A percentile compares a stretch with the other conserved stretches of the same genome.
phyloP scores from a whole-genome alignment of 92 coral and sea anemone species.

The Zoanthus solanderi region DNA sequence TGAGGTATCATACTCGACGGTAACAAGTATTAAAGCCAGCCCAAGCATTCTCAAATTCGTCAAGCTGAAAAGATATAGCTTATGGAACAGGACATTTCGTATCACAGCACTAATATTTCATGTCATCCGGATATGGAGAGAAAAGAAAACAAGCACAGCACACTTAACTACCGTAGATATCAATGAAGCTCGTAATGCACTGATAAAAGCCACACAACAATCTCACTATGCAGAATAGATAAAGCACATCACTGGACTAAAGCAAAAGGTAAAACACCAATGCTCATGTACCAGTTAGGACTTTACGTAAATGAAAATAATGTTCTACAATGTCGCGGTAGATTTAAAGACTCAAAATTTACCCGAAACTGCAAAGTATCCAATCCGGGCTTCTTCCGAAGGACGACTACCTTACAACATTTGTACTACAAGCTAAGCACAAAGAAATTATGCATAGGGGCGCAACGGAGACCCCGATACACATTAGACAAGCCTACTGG shows the following conservation, averaged over 20 bases:
- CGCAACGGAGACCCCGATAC: constrained; percentile 9
- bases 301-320: not conserved
- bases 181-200: not conserved
- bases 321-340: not conserved
- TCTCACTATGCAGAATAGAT: constrained; percentile 1
- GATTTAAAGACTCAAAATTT: not conserved
- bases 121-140: not conserved
- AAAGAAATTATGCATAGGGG: constrained; percentile 13
- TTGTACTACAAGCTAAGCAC: not conserved
- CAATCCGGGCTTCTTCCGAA: not conserved
- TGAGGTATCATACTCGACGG: no score
- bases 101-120: no score
- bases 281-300: not conserved
- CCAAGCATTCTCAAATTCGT: no score
- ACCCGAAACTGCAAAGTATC: constrained; percentile 1
- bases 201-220: not conserved
- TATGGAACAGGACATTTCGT: no score
- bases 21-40: no score
- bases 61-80: not conserved
- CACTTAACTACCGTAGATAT: not conserved
- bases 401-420: not conserved
- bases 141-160: constrained; percentile 5
- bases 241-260: not conserved
- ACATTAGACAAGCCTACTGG: constrained; percentile 21
- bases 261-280: not conserved